Evolutionary conservation across 1,140 invertebrate genomes (phyloP).

Genomic region (Magallana ariakensis): DNA sequence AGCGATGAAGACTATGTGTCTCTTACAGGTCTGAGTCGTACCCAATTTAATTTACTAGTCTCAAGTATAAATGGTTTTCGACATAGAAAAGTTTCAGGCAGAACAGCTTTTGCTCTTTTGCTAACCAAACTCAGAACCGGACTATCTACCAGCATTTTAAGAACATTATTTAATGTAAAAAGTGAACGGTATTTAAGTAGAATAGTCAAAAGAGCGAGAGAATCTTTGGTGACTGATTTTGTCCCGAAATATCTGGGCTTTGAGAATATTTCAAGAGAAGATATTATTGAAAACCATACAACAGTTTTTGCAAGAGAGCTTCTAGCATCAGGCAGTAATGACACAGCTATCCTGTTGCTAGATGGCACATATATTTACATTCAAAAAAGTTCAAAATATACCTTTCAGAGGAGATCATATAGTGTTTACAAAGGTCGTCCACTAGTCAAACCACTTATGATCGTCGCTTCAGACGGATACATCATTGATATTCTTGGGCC

Average conservation of each 20-base stretch:
- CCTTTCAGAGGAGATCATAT: too few relatives aligned
- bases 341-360: slow-evolving; percentile 2
- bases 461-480: slow-evolving; percentile 4
- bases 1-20: too few relatives aligned
- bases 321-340: slow-evolving; percentile 4
- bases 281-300: slow-evolving; percentile 12
- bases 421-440: background rate
- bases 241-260: background rate
- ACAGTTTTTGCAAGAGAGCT: slow-evolving; percentile 20
- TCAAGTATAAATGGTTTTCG: too few relatives aligned
- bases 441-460: background rate
- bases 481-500: too few relatives aligned
- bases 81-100: too few relatives aligned
- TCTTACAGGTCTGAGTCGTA: too few relatives aligned
- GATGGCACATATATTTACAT: slow-evolving; percentile 17
- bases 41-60: too few relatives aligned
- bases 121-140: background rate
- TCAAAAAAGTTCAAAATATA: background rate
- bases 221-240: background rate
- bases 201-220: background rate
- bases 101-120: background rate
- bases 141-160: background rate
- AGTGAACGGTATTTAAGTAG: too few relatives aligned
- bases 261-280: background rate
- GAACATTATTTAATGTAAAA: background rate